Conservation (phyloP, 2,797 vertebrate genomes). For the Gymnoscopelus braueri region DNA sequence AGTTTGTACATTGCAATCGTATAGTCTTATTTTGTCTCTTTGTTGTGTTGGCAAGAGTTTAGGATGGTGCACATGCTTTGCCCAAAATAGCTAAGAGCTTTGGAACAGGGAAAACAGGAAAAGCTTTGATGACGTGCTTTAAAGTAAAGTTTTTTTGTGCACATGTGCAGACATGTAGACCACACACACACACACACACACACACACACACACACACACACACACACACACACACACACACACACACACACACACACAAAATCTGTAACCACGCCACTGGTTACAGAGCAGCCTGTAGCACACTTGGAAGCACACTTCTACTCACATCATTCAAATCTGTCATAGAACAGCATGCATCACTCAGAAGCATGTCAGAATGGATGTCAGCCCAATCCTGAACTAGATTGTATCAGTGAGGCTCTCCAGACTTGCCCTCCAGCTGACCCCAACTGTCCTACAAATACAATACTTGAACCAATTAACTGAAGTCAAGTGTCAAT, state of each 20-base stretch:
- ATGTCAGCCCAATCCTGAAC: constrained; percentile 32
- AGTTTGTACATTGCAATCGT: no score
- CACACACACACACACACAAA: background rate
- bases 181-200: background rate
- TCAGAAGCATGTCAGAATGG: constrained; percentile 24
- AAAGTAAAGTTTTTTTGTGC: no score
- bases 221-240: background rate
- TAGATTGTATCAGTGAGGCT: constrained; percentile 51
- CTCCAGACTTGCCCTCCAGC: constrained; percentile 59
- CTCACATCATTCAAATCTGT: constrained; percentile 28
- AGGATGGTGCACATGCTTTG: constrained; percentile 4
- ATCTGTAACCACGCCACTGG: no score
- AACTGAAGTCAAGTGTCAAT: constrained; percentile 57
- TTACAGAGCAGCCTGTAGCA: no score
- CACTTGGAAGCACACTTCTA: constrained; percentile 13
- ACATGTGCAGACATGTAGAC: no score
- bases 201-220: constrained; percentile 1
- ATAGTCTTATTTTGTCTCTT: constrained; percentile 5
- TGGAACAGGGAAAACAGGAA: constrained; percentile 4
- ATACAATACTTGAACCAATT: constrained; percentile 67
- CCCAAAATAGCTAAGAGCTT: constrained; percentile 10
- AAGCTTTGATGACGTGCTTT: no score
- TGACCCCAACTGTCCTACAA: constrained; percentile 76
- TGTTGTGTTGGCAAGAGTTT: constrained; percentile 30
- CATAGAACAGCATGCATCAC: constrained; percentile 11